Conservation (phyloP, 2,888 invertebrate species). For the Embidobia sp. region DNA sequence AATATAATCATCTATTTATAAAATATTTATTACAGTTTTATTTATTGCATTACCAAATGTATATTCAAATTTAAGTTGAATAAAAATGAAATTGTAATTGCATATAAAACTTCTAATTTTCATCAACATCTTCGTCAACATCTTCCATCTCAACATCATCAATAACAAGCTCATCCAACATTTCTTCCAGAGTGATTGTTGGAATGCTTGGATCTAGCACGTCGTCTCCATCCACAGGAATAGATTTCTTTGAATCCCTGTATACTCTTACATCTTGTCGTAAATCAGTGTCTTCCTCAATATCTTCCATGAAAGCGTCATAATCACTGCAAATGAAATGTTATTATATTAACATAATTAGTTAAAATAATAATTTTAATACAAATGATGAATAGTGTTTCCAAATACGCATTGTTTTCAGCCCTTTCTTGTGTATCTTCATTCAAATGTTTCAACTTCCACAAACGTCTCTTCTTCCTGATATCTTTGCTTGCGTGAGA, state of each 20-base stretch:
- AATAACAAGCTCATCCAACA: slow-evolving; percentile 94
- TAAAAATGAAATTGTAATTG: no score
- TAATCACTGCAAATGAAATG: slow-evolving; percentile 88
- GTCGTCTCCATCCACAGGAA: slow-evolving; percentile 84
- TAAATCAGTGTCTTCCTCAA: slow-evolving; percentile 96
- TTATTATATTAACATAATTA: background rate
- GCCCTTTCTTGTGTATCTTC: slow-evolving; percentile 85
- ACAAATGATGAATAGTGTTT: no score
- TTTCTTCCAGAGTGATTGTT: slow-evolving; percentile 92
- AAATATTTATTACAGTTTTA: no score
- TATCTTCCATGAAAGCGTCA: slow-evolving; percentile 97
- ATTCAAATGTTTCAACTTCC: slow-evolving; percentile 95
- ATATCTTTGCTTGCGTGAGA: slow-evolving; percentile 87
- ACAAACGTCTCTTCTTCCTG: slow-evolving; percentile 89
- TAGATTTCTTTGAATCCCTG: slow-evolving; percentile 83
- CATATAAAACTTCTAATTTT: no score
- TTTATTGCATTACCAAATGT: no score
- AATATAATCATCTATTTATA: no score
- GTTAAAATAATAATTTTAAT: background rate
- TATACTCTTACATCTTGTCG: slow-evolving; percentile 97
- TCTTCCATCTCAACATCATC: slow-evolving; percentile 89
- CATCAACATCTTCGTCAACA: no score
- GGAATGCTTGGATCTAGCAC: slow-evolving; percentile 86
- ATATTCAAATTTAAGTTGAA: no score
- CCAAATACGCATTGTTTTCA: slow-evolving; percentile 84